These are phyloP conservation scores for Lethrus apterus DNA, from an alignment of 1,140 invertebrate genomes.

Conservation along the genomic window DNA sequence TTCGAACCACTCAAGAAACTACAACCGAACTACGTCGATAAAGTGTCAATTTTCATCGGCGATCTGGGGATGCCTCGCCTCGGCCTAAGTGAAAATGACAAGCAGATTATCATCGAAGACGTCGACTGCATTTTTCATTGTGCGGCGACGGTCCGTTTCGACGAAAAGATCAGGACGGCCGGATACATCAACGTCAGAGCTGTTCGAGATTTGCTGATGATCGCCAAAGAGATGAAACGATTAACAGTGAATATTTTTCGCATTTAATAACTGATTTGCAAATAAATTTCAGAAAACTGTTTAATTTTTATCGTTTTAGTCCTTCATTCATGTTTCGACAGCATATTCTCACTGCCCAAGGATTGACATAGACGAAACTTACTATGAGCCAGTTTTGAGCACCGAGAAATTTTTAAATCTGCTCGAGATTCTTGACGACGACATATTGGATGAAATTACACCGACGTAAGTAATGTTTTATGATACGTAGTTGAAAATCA, in stretches of 20 bases:
- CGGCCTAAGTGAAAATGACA: constrained; percentile 8
- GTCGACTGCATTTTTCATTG: constrained; percentile 50
- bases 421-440: constrained; percentile 26
- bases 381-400: constrained; percentile 48
- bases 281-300: constrained; percentile 56
- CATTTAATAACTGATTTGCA: no score
- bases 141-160: constrained; percentile 63
- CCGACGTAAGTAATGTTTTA: constrained; percentile 38
- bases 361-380: constrained; percentile 48
- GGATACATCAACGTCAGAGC: constrained; percentile 62
- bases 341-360: constrained; percentile 55
- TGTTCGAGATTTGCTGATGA: constrained; percentile 51
- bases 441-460: constrained; percentile 57
- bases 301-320: constrained; percentile 37
- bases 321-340: constrained; percentile 57
- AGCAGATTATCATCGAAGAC: constrained; percentile 6
- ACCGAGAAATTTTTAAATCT: constrained; percentile 48
- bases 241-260: constrained; percentile 60
- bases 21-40: neutral
- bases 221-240: constrained; percentile 59
- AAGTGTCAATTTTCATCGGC: constrained; percentile 31
- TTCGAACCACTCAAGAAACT: constrained; percentile 14
- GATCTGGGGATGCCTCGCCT: constrained; percentile 31
- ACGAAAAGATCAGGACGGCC: constrained; percentile 59
- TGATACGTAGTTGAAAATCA: no score